Evolutionary conservation across 1,140 invertebrate genomes (phyloP).

Genomic region (Antheraea pernyi): DNA sequence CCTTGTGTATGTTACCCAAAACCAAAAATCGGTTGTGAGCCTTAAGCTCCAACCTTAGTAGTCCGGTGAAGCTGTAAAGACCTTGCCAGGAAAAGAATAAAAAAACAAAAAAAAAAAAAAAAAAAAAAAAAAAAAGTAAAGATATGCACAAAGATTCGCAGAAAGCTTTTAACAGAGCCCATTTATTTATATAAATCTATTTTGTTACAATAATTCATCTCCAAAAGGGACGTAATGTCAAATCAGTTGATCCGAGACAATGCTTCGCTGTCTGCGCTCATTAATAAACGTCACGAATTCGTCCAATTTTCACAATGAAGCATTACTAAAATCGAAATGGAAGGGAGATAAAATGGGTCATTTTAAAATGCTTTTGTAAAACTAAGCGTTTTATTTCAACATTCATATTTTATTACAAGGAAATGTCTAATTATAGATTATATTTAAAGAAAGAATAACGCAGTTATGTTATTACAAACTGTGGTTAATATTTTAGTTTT

Average conservation of each 20-base stretch:
- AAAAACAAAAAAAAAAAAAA: no score
- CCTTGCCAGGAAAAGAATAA: no score
- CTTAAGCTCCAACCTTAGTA: no score
- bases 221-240: constrained; percentile 14
- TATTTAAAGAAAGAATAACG: no score
- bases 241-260: constrained; percentile 28
- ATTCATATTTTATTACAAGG: neutral
- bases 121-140: no score
- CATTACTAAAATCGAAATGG: neutral
- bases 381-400: neutral
- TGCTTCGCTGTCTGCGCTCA: constrained; percentile 25
- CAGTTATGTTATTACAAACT: no score
- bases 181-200: constrained; percentile 34
- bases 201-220: constrained; percentile 22
- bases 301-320: constrained; percentile 18
- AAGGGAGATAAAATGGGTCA: neutral
- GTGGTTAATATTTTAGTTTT: no score
- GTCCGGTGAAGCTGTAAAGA: no score
- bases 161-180: constrained; percentile 29
- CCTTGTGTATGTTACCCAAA: no score
- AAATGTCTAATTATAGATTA: no score
- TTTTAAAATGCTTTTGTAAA: neutral
- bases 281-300: constrained; percentile 38
- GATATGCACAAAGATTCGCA: constrained; percentile 22
- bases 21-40: no score